phyloP scores from a whole-genome alignment of 1,140 invertebrate species.

The Rhyacophila brunnea region DNA sequence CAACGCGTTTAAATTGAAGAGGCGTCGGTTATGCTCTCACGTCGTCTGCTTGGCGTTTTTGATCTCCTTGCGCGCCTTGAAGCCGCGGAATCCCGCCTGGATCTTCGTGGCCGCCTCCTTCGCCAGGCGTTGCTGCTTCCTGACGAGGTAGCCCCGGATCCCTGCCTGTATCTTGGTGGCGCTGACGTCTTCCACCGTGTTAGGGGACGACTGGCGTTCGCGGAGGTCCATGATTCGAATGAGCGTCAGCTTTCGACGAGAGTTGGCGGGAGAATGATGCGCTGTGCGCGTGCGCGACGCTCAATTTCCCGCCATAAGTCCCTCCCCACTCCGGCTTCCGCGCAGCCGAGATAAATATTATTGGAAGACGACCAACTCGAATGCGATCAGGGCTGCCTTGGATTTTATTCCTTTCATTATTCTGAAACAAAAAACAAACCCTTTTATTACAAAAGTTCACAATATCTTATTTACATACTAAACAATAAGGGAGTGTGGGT shows the following conservation, averaged over 20 bases:
- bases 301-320: too few species aligned
- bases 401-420: background rate
- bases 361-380: slow-evolving; percentile 18
- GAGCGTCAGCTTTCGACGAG: too few species aligned
- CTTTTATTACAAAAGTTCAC: too few species aligned
- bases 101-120: slow-evolving; percentile 60
- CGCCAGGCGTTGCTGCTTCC: slow-evolving; percentile 59
- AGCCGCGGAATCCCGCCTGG: slow-evolving; percentile 61
- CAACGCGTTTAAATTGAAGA: background rate
- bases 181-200: slow-evolving; percentile 57
- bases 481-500: too few species aligned
- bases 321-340: too few species aligned
- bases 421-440: slow-evolving; percentile 10
- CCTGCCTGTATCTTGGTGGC: slow-evolving; percentile 76
- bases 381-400: slow-evolving; percentile 16
- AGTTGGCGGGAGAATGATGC: too few species aligned
- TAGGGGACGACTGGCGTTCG: background rate
- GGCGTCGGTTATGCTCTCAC: background rate
- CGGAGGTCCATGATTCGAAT: slow-evolving; percentile 13
- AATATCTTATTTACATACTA: too few species aligned
- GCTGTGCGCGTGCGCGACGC: too few species aligned
- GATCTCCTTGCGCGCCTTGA: slow-evolving; percentile 54
- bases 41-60: slow-evolving; percentile 35
- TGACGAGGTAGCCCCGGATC: slow-evolving; percentile 68
- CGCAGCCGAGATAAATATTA: too few species aligned